Evolutionary conservation across 2,113 vertebrate species (phyloP).

Genomic region (Pomatostomus ruficeps): DNA sequence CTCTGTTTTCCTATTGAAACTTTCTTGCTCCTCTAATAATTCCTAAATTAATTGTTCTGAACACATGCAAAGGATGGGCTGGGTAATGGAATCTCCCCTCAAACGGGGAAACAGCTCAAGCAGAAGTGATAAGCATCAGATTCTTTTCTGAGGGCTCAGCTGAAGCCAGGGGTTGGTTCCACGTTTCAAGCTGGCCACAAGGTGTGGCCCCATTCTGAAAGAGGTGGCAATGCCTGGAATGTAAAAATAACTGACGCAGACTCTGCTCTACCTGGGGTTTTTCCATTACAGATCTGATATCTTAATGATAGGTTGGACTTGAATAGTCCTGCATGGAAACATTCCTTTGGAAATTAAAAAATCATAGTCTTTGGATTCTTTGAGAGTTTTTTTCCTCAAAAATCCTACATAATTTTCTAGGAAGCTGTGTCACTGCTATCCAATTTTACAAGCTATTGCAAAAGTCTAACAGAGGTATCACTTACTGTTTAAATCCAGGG

Average conservation of each 20-base stretch:
- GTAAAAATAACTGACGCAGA: not conserved
- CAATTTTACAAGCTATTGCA: not conserved
- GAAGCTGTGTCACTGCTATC: not conserved
- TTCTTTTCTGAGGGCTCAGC: not conserved
- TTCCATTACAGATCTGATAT: not conserved
- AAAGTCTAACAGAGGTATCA: not conserved
- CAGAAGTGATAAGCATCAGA: not conserved
- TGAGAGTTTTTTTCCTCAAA: not conserved
- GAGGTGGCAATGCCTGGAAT: slow-evolving; percentile 16
- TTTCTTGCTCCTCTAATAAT: not conserved
- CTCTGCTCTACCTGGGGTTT: not conserved
- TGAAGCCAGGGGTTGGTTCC: not conserved
- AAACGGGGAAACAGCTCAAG: not conserved
- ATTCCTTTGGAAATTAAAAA: slow-evolving; percentile 7
- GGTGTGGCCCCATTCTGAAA: not conserved
- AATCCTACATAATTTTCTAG: not conserved
- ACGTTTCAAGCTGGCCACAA: not conserved
- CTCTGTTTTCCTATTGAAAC: not conserved
- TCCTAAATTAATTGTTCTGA: not conserved
- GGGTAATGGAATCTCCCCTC: not conserved
- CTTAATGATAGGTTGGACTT: not conserved
- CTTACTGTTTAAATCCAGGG: not conserved
- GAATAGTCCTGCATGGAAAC: not conserved
- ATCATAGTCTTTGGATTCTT: not conserved
- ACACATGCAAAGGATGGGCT: not conserved